A percentile compares a stretch with the other conserved stretches of the same genome.
phyloP scores from a whole-genome alignment of 2,113 vertebrate species.

The Dermatemys mawii region DNA sequence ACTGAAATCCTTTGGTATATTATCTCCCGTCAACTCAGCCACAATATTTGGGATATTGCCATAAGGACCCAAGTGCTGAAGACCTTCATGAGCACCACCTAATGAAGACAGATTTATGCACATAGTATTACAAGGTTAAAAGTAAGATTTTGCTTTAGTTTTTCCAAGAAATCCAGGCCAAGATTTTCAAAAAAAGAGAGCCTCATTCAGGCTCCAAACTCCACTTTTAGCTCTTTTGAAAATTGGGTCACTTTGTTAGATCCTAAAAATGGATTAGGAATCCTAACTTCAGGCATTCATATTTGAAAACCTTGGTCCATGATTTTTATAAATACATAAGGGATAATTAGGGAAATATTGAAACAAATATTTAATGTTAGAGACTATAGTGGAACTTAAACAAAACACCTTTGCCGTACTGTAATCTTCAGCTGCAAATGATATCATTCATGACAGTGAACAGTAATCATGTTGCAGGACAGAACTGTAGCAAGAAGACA shows the following conservation, averaged over 20 bases:
- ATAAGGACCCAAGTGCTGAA: conserved; percentile 97
- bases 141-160: neutral
- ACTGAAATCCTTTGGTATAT: conserved; percentile 93
- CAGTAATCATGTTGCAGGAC: conserved; percentile 25
- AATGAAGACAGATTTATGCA: conserved; percentile 39
- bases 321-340: neutral
- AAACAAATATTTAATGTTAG: neutral
- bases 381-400: neutral
- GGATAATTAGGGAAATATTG: conserved; percentile 2
- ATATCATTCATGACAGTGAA: neutral
- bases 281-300: neutral
- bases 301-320: neutral
- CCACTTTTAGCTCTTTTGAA: neutral
- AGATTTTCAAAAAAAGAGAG: neutral
- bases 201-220: neutral
- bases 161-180: neutral
- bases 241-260: neutral
- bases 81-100: conserved; percentile 97
- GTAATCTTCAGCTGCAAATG: neutral
- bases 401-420: neutral
- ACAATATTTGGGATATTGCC: conserved; percentile 98
- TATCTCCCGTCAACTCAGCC: conserved; percentile 95
- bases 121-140: neutral
- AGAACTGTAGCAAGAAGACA: conserved; percentile 33
- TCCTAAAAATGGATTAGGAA: conserved; percentile 9